Evolutionary conservation across 2,113 vertebrate species (phyloP), one percentile per base, ranked within the genome.

Genomic region (Papio anubis): DNA sequence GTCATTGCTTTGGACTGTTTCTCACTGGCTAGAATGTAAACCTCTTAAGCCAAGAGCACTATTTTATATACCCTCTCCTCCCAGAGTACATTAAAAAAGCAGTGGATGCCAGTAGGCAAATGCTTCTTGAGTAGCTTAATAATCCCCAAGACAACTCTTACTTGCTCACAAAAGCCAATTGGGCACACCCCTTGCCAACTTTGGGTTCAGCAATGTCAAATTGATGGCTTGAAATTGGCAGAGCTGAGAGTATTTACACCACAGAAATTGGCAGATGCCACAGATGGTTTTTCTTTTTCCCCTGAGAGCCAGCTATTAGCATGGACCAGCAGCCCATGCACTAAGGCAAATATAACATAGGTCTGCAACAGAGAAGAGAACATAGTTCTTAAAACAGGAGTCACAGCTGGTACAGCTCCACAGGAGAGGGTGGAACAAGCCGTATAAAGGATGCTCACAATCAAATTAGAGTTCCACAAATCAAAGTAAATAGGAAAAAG

Each of bases 401-500:
- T 88, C 52, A 27, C 55, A 86, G 40, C 40, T 73, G 14, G 17
- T 18, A 84, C 13, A 73, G 17, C 23, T 90, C 27, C 85, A 81
- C 6, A 2, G 35, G 40, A 13, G 21, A 88, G 27, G 2, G 78
- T 50, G 30, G 38, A 72, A 21, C 16, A 25, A 79, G 8, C 8
- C 13, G 83, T 73, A 68, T 48, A 50, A 92, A 88, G 52, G 32
- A 7, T 45, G 23, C 30, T 55, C 35, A 23, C 9, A 52, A 88
- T 73, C 70, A 81, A 50, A 61, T 84, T 27, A 61, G 48, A 68
- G 59, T 27, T 43, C 30, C 64, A 80, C 6, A 32, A 64, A 6
- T 78, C 52, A 80, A 93, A 81, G 35, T 45, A 61, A 81, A 80
- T 88, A 38, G 8, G 8, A 68, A 93, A 94, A 64, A 45, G 23